These are phyloP conservation scores for Hypsopygia costalis DNA, from an alignment of 2,888 invertebrate genomes.

Conservation along the genomic window DNA sequence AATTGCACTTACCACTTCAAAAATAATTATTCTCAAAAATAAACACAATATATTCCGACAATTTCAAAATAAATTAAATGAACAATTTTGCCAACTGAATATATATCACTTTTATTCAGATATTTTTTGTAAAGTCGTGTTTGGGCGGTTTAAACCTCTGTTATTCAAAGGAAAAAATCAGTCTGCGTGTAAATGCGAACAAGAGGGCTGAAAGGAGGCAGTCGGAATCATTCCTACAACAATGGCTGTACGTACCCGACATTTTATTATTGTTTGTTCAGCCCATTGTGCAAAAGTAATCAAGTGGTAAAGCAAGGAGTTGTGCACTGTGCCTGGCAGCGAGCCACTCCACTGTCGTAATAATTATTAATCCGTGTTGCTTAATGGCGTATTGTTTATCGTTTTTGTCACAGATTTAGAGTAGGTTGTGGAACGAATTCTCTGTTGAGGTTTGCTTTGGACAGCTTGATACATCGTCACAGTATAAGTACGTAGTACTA, in stretches of 20 bases:
- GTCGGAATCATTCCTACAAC: constrained; percentile 34
- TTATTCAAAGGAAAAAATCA: constrained; percentile 25
- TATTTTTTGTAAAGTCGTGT: constrained; percentile 1
- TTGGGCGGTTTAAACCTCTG: constrained; percentile 21
- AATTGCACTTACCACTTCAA: no score
- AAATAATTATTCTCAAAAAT: no score
- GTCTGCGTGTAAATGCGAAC: constrained; percentile 22
- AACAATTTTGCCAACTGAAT: background rate
- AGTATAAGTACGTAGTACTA: no score
- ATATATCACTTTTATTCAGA: background rate
- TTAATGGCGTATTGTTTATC: constrained; percentile 15
- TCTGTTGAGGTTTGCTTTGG: no score
- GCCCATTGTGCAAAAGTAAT: constrained; percentile 50
- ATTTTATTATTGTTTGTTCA: constrained; percentile 53
- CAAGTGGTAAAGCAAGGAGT: constrained; percentile 51
- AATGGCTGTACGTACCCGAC: constrained; percentile 32
- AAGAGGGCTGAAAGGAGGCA: constrained; percentile 13
- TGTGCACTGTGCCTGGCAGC: constrained; percentile 38
- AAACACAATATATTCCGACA: no score
- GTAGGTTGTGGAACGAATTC: no score
- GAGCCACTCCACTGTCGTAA: constrained; percentile 14
- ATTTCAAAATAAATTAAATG: background rate
- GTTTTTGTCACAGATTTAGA: background rate
- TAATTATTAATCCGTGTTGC: constrained; percentile 20
- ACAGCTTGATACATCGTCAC: no score